Evolutionary conservation across 2,888 invertebrate genomes (phyloP).

Genomic region (Blastobasis adustella): DNA sequence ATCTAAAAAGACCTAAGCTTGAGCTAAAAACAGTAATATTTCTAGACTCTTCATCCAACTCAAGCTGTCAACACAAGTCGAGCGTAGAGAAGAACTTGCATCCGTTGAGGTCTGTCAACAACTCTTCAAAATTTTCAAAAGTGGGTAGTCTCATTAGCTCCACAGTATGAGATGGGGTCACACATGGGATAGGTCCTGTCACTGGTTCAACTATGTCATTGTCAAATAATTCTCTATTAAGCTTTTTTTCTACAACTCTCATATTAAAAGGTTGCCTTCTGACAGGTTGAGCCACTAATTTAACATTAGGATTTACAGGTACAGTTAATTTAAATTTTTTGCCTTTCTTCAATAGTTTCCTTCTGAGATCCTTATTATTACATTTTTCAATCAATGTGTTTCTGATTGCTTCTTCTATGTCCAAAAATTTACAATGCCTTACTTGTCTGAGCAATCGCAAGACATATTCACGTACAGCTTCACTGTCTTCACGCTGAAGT

Average conservation of each 20-base stretch:
- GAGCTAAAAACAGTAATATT: conserved; percentile 5
- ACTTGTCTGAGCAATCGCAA: not conserved
- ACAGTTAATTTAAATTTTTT: conserved; percentile 7
- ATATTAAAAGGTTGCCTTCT: conserved; percentile 9
- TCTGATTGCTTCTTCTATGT: not conserved
- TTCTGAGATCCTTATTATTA: not conserved
- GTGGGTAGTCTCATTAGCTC: conserved; percentile 8
- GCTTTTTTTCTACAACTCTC: conserved; percentile 6
- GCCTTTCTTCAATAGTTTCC: conserved; percentile 7
- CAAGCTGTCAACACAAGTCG: conserved; percentile 10
- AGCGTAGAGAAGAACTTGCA: conserved; percentile 9
- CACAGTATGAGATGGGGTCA: conserved; percentile 11
- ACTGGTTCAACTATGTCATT: conserved; percentile 11
- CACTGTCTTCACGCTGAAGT: not conserved
- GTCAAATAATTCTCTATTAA: conserved; percentile 9
- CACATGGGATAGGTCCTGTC: conserved; percentile 11
- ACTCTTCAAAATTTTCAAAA: conserved; percentile 6
- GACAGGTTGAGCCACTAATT: conserved; percentile 8
- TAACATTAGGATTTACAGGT: conserved; percentile 6
- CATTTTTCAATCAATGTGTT: conserved; percentile 7
- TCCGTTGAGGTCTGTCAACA: conserved; percentile 6
- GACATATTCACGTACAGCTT: not conserved
- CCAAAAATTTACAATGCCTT: not conserved
- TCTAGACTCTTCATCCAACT: conserved; percentile 7
- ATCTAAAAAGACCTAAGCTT: conserved; percentile 7